These are phyloP conservation scores for Montipora sp. DNA, from an alignment of 64 coral and sea anemone species.

Conservation along the genomic window DNA sequence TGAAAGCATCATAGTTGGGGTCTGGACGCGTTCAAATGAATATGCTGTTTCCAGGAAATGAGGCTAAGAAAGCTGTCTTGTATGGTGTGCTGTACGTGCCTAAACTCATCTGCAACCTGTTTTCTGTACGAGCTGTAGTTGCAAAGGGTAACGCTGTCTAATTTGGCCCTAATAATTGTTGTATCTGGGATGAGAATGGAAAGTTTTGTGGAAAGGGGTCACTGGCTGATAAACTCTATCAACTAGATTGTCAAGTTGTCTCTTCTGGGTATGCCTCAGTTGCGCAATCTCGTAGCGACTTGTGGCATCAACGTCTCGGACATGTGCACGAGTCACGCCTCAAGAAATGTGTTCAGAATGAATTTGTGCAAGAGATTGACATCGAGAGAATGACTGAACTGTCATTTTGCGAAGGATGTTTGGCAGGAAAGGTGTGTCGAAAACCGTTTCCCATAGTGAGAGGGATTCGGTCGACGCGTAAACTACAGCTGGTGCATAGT, in stretches of 20 bases:
- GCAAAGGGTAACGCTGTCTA: constrained; percentile 47
- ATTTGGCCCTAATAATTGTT: constrained; percentile 49
- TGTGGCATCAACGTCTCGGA: constrained; percentile 53
- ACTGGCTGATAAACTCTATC: constrained; percentile 53
- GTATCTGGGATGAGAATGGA: not conserved
- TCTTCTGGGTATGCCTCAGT: constrained; percentile 37
- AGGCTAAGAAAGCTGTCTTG: no score
- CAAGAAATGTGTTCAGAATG: constrained; percentile 29
- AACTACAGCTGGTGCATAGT: constrained; percentile 66
- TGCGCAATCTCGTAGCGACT: constrained; percentile 22
- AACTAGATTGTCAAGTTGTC: constrained; percentile 55
- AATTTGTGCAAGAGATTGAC: constrained; percentile 27
- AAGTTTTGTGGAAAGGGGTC: constrained; percentile 47
- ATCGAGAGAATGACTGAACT: constrained; percentile 18
- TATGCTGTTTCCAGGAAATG: no score
- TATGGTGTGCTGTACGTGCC: no score
- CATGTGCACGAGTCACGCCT: constrained; percentile 51
- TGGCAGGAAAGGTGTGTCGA: constrained; percentile 20
- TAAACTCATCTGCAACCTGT: no score
- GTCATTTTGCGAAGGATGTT: constrained; percentile 37
- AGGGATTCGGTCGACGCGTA: constrained; percentile 28
- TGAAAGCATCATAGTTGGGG: constrained; percentile 34
- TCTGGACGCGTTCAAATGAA: constrained; percentile 3
- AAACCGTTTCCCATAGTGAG: constrained; percentile 50
- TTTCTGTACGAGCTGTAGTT: not conserved